Evolutionary conservation across 2,113 vertebrate species (phyloP), one percentile per base, ranked within the genome.

Genomic region (Coturnix japonica): DNA sequence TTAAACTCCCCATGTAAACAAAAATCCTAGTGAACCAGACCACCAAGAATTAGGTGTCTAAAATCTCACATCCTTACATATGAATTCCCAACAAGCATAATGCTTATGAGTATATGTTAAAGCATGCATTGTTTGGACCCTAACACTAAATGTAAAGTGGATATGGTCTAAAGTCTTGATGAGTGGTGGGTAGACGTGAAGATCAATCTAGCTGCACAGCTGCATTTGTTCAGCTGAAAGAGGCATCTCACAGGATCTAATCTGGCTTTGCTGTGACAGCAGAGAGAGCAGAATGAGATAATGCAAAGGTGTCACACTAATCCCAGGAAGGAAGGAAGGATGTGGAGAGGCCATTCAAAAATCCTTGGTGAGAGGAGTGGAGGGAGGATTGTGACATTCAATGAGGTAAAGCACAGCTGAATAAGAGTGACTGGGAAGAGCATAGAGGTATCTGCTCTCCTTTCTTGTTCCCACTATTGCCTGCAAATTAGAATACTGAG

Each of bases 351-450:
- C 6, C 13, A 9, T 17, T 25, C 12, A 33, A 13, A 35, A 15
- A 75, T 3, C 16, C 22, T 60, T 19, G 10, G 2, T 57, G 12
- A 87, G 11, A 18, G 13, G 57, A 18, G 9, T 9, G 9, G 31
- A 14, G 4, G 30, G 51, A 76, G 22, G 22, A 4, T 86, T 17
- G 6, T 66, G 51, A 74, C 70, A 59, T 78, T 59, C 28, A 25
- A 5, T 10, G 37, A 81, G 18, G 7, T 7, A 8, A 1, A 64
- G 11, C 7, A 5, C 12, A 79, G 3, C 16, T 0, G 0, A 72
- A n/a, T 28, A 51, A 77, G 19, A 59, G 12, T 25, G 51, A 61
- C 66, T 30, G 21, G 28, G 41, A 66, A 51, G 22, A 64, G 4
- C 4, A 8, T 4, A 74, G 28, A 19, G 28, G 41, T 64, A 11